These are phyloP conservation scores for Gortyna flavago DNA, from an alignment of 2,888 invertebrate species.

Conservation along the genomic window DNA sequence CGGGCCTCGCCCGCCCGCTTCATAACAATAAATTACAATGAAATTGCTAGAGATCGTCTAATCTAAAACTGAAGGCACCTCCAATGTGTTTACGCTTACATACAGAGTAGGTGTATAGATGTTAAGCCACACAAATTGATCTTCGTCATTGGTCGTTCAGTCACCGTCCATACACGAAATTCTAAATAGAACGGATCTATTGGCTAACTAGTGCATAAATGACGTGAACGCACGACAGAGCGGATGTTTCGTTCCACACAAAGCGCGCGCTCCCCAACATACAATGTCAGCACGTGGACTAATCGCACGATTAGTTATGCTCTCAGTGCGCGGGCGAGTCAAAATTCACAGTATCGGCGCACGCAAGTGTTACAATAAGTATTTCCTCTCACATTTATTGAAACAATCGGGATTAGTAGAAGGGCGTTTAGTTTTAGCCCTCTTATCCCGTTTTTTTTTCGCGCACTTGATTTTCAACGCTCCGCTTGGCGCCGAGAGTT, in stretches of 20 bases:
- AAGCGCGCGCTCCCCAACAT: neutral
- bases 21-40: constrained; percentile 63
- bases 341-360: neutral
- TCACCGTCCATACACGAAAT: neutral
- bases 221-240: neutral
- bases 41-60: constrained; percentile 22
- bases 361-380: neutral
- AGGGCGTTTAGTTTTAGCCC: neutral
- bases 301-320: neutral
- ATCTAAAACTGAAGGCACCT: constrained; percentile 2
- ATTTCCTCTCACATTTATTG: neutral
- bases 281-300: neutral
- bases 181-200: neutral
- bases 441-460: neutral
- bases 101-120: neutral
- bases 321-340: neutral
- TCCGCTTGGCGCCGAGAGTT: neutral
- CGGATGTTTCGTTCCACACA: neutral
- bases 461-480: neutral
- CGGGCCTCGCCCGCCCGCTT: constrained; percentile 66
- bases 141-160: neutral
- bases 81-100: neutral
- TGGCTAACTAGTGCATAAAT: neutral
- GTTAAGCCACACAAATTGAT: neutral
- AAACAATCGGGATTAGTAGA: neutral